These are phyloP conservation scores for Prunella himalayana DNA, from an alignment of 2,113 vertebrate genomes.

Conservation along the genomic window DNA sequence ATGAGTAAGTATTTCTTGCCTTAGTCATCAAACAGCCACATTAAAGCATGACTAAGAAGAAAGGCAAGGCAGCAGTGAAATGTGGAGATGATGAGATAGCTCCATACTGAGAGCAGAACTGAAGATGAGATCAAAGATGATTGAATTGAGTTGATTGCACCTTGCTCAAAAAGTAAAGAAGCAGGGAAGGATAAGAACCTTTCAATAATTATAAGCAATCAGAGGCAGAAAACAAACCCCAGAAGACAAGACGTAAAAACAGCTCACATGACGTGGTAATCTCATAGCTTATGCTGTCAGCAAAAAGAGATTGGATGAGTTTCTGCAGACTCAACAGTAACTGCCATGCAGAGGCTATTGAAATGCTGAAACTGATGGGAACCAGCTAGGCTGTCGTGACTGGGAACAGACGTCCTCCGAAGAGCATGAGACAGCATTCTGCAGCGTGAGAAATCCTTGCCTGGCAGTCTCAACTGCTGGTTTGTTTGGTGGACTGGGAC, in stretches of 20 bases:
- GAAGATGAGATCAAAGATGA: not conserved
- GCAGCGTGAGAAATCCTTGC: not conserved
- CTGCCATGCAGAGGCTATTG: not conserved
- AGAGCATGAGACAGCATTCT: slow-evolving; percentile 25
- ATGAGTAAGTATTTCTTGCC: not conserved
- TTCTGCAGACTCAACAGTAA: slow-evolving; percentile 34
- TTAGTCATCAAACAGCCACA: not conserved
- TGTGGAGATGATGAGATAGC: not conserved
- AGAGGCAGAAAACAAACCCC: not conserved
- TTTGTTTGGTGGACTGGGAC: not conserved
- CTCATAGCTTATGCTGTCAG: not conserved
- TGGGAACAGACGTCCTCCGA: not conserved
- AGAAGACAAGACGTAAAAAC: not conserved
- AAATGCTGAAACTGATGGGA: slow-evolving; percentile 21
- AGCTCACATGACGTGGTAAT: not conserved
- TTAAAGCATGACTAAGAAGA: slow-evolving; percentile 12
- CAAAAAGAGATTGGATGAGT: slow-evolving; percentile 4
- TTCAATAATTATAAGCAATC: not conserved
- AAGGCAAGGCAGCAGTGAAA: not conserved
- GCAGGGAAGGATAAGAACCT: not conserved
- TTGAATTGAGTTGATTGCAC: not conserved
- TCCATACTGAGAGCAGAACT: not conserved
- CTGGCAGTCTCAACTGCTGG: not conserved
- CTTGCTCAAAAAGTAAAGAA: not conserved
- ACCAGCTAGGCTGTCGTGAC: not conserved